Base-by-base conservation (phyloP, 1,140 invertebrate genomes). In the Calephelis virginiensis region DNA sequence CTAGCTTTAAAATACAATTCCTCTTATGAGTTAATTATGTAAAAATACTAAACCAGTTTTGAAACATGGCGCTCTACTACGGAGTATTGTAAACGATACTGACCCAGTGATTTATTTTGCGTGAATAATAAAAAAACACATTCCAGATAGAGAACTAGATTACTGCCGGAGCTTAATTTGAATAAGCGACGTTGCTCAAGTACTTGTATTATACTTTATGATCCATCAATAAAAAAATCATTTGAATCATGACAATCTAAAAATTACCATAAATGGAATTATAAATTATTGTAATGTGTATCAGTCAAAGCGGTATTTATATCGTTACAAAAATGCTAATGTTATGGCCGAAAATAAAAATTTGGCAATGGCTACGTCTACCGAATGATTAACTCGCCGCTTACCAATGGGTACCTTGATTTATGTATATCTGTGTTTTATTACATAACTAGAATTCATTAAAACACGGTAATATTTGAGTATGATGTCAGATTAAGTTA, bases 201-300 rank as follows among this genome's bases (percentile, higher is more conserved):
- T 53, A 53, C 50, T 11, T 17, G 10, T 53, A 53, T 11, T 53
- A 53, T 53, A 53, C 14, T 10, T 53, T 53, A 28, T 53, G 9
- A 53, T 17, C 14, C 17, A 11, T 53, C 50, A 53, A 13, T 53
- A 17, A 17, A 53, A 17, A 53, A 53, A 10, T 53, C 50, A 53
- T 53, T 17, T 9, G 50, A 53, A 17, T 53, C 50, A 17, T 53
- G 50, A 53, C 50, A 53, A 13, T 11, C 50, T 28, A 53, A 53
- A 50, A 53, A 53, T 28, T 53, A 53, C 50, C 50, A 53, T 53
- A 53, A 53, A 53, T 53, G 50, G 50, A 17, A 53, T 53, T 53
- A 53, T 53, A 53, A 53, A 53, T 53, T 53, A 53, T 53, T 53
- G 49, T 50, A 50, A 50, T 50, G 50, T 53, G 50, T 53, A 53